phyloP scores from a whole-genome alignment of 2,797 vertebrate species.

The Leuciscus waleckii region DNA sequence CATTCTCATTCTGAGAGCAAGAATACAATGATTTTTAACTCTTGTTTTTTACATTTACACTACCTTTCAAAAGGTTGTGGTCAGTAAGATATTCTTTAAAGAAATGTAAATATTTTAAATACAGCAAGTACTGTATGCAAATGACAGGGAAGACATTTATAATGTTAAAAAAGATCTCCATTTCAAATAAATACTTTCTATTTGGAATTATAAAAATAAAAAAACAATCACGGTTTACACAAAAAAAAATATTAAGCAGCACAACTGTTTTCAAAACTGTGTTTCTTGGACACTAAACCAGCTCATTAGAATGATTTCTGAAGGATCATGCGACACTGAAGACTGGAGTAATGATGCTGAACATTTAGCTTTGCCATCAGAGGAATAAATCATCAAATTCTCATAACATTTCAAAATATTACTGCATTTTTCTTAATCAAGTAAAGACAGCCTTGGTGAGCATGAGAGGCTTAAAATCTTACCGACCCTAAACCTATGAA shows the following conservation, averaged over 20 bases:
- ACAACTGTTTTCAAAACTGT: neutral
- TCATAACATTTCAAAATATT: neutral
- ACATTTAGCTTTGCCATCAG: neutral
- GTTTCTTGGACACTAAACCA: neutral
- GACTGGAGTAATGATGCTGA: neutral
- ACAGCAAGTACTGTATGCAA: neutral
- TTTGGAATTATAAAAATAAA: too few relatives aligned
- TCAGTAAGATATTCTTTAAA: too few relatives aligned
- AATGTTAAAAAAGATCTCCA: too few relatives aligned
- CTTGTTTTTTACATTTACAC: neutral
- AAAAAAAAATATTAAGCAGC: neutral
- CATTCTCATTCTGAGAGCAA: neutral
- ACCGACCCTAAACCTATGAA: neutral
- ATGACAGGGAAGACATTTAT: too few relatives aligned
- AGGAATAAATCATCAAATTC: neutral
- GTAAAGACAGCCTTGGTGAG: neutral
- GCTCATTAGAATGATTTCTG: neutral
- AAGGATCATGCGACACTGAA: neutral
- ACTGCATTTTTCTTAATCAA: neutral
- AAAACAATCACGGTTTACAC: neutral
- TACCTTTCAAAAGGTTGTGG: too few relatives aligned
- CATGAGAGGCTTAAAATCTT: neutral
- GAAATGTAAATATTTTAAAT: too few relatives aligned
- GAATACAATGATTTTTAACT: neutral
- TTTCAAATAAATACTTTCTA: too few relatives aligned